Conservation (phyloP, 2,113 vertebrate genomes). For the Semnopithecus entellus region DNA sequence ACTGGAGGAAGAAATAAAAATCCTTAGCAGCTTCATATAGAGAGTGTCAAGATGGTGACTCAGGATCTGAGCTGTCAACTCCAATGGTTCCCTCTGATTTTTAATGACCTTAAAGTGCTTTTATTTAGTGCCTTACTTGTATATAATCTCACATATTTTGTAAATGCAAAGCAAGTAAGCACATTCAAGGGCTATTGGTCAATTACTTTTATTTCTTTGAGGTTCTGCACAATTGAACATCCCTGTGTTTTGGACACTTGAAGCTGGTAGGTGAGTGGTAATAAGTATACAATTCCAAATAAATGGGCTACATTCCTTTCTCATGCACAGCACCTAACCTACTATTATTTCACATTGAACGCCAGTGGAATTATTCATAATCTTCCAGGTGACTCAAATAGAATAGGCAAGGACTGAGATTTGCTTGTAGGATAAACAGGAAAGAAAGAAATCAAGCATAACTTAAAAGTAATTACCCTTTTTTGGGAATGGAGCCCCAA, state of each 20-base stretch:
- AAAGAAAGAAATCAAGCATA: constrained; percentile 77
- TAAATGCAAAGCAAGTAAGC: constrained; percentile 88
- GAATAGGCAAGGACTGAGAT: constrained; percentile 86
- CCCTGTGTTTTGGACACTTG: constrained; percentile 91
- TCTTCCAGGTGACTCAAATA: constrained; percentile 85
- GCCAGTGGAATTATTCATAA: constrained; percentile 90
- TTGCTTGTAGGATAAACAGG: constrained; percentile 85
- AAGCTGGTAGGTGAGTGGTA: constrained; percentile 87
- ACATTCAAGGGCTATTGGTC: constrained; percentile 92
- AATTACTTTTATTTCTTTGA: constrained; percentile 91
- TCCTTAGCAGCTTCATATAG: neutral
- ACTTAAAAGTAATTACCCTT: constrained; percentile 86
- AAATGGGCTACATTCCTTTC: constrained; percentile 91
- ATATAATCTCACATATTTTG: constrained; percentile 85
- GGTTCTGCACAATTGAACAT: constrained; percentile 90
- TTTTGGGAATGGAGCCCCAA: constrained; percentile 86
- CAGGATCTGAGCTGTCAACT: constrained; percentile 88
- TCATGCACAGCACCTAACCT: constrained; percentile 88
- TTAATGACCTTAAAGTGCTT: constrained; percentile 83
- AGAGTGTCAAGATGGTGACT: constrained; percentile 84
- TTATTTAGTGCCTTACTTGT: constrained; percentile 89
- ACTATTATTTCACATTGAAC: constrained; percentile 86
- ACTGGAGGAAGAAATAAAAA: constrained; percentile 31
- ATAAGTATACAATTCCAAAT: constrained; percentile 92
- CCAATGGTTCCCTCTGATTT: neutral